Evolutionary conservation across 2,113 vertebrate genomes (phyloP), one percentile per base, ranked within the genome.

Genomic region (Heteronetta atricapilla): DNA sequence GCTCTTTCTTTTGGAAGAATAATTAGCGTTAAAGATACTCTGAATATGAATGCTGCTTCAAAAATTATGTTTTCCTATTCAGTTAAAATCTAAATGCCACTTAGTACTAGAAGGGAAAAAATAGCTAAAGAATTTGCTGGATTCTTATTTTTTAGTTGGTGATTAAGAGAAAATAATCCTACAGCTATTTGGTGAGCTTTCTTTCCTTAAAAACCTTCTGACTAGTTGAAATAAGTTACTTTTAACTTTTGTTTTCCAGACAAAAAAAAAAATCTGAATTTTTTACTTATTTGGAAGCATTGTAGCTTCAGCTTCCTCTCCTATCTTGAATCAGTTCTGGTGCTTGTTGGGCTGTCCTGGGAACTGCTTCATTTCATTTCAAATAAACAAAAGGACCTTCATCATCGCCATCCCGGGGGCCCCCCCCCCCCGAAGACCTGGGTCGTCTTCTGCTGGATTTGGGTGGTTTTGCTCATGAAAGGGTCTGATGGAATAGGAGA

Each of bases 1-100:
- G 50, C 15, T 53, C 5, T 66, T 92, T 21, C n/a, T 94, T 86
- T 84, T 73, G 21, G 33, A 91, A 52, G 53, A 82, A 53, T 69
- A 10, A 68, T 69, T 70, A 74, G 5, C 58, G 34, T 73, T 87
- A 87, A 69, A 89, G 19, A 82, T 17, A 23, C 14, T 81, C 25
- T 73, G 58, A 70, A 21, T 36, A 14, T 38, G 62, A 91, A 84
- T 48, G 13, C 8, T 53, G 15, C 69, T 52, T 88, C 26, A 72
- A 60, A 94, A 94, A 55, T 69, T 59, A 0, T 17, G 7, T 60
- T 75, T 86, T 73, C 33, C 13, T 6, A 34, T 78, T 81, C 48
- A 21, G 26, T 53, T 79, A 56, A 63, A 70, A 67, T 82, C 12
- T 79, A 58, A 89, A 89, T 72, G 8, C 10, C 10, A 12, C 42